Conservation (phyloP, 2,797 vertebrate species). For the Xenopus petersii region DNA sequence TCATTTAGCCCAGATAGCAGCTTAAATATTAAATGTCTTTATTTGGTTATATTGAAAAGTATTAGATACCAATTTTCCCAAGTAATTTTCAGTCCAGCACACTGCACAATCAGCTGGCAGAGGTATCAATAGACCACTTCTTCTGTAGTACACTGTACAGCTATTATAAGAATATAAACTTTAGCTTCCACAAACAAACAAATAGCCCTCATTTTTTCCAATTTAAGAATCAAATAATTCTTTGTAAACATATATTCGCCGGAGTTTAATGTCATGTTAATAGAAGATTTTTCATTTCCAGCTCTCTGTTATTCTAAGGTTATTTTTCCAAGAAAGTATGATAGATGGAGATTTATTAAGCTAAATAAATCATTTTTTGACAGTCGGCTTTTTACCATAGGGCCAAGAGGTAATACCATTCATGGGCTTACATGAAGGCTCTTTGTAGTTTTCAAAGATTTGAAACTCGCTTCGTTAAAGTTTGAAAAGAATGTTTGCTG, state of each 20-base stretch:
- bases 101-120: constrained; percentile 52
- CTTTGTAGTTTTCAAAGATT: background rate
- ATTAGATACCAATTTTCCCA: constrained; percentile 38
- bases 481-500: constrained; percentile 7
- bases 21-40: constrained; percentile 41
- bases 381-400: constrained; percentile 41
- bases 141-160: constrained; percentile 49
- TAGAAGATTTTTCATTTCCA: constrained; percentile 46
- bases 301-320: constrained; percentile 43
- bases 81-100: constrained; percentile 22
- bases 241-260: constrained; percentile 43
- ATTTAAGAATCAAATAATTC: constrained; percentile 44
- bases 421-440: constrained; percentile 33
- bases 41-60: constrained; percentile 14
- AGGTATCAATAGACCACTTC: constrained; percentile 56
- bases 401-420: constrained; percentile 38
- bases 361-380: constrained; percentile 50
- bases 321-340: constrained; percentile 49
- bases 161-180: constrained; percentile 46
- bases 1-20: constrained; percentile 26
- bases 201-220: constrained; percentile 35
- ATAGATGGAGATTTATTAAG: constrained; percentile 49
- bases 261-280: constrained; percentile 40
- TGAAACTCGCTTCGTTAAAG: constrained; percentile 21
- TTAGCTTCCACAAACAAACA: constrained; percentile 47